Base-by-base conservation (phyloP, 1,140 invertebrate species). In the Drosophila kepulauana region DNA sequence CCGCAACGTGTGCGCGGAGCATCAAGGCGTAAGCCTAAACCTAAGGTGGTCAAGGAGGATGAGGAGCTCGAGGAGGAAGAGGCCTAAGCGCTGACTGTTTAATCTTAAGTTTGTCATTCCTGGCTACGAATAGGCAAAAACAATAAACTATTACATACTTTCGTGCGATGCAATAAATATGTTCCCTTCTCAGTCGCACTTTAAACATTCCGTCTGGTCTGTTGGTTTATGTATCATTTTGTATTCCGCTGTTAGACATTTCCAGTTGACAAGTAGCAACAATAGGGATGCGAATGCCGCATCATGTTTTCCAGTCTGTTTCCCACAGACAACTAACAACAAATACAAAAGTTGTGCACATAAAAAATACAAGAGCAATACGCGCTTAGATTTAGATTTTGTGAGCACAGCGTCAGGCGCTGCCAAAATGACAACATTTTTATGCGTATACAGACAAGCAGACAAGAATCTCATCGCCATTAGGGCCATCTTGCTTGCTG, bases 1-100 rank as follows among this genome's bases (percentile, higher is more conserved):
- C 95, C 94, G 79, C 93, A 74, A 11, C 88, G 85, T 20, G 78
- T 82, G 2, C 91, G 91, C 11, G 91, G 91, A 11, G 52, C 87
- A 13, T 82, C 79, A 7, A 67, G 91, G 20, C 86, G 91, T 16
- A 91, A 86, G 61, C 84, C 84, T 0, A 45, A 69, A 7, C 51
- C 87, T 3, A 80, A 82, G 57, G 69, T 70, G 7, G 85, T 85
- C 8, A 63, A 91, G 25, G 82, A 81, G 25, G 71, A 43, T 13
- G 41, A 77, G 54, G 79, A 91, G 33, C n/a, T 33, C 4, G 77
- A 79, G 54, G 69, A 82, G 48, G 64, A 66, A 33, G 38, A 56
- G 54, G 52, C 46, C 66, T 75, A 54, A 75, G 25, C 52, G 54
- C 16, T 52, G 77, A 87, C 80, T 88, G 69, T 67, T 74, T 80